A percentile compares a stretch with the other conserved stretches of the same genome.
Evolutionary conservation across 2,888 invertebrate genomes (phyloP).

Genomic region (Dynastes tityus): DNA sequence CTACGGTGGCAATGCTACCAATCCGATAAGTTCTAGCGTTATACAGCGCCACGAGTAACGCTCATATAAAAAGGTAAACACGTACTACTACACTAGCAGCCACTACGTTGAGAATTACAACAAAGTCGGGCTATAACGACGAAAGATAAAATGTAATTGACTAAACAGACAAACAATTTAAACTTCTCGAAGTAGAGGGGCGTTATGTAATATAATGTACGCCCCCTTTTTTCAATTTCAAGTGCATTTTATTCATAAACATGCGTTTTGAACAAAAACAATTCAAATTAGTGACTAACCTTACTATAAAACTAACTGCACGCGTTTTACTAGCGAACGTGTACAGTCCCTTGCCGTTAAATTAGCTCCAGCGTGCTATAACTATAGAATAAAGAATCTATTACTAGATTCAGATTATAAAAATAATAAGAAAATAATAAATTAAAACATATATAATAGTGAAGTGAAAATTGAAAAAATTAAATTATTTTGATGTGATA

Average conservation of each 20-base stretch:
- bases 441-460: too few species aligned
- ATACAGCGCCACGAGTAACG: background rate
- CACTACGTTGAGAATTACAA: constrained; percentile 9
- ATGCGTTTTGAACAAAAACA: background rate
- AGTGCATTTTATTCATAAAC: background rate
- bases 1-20: constrained; percentile 25
- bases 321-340: background rate
- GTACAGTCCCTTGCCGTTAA: too few species aligned
- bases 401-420: too few species aligned
- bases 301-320: background rate
- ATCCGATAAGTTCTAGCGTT: background rate
- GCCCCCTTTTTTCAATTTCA: constrained; percentile 39
- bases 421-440: too few species aligned
- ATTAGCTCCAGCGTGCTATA: too few species aligned
- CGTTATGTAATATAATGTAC: constrained; percentile 45
- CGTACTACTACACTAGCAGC: background rate
- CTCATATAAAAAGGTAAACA: background rate
- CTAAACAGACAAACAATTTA: constrained; percentile 31
- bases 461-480: too few species aligned
- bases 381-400: too few species aligned
- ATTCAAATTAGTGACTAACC: background rate
- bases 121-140: background rate
- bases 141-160: constrained; percentile 30
- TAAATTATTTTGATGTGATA: too few species aligned
- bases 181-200: constrained; percentile 35